Evolutionary conservation across 2,888 invertebrate species (phyloP).

Genomic region (Nasonia oneida): DNA sequence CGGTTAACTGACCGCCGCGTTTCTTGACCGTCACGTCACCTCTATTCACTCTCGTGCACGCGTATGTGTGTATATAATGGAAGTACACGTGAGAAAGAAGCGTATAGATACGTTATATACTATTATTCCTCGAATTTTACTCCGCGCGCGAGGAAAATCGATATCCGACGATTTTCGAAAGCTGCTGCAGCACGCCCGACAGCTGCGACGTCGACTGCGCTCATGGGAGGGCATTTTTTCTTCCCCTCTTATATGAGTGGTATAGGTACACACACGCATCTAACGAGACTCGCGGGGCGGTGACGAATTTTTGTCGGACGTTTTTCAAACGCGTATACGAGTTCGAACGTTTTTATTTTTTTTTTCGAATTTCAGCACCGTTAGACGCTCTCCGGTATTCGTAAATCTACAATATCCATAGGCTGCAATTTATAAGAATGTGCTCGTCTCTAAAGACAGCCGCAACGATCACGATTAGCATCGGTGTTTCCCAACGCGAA

Average conservation of each 20-base stretch:
- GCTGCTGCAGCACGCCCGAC: not conserved
- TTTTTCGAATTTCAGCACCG: not conserved
- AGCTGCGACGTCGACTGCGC: not conserved
- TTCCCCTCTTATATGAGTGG: not conserved
- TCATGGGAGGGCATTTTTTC: not conserved
- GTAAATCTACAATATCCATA: not conserved
- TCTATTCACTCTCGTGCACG: not conserved
- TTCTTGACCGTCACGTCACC: not conserved
- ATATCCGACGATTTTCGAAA: not conserved
- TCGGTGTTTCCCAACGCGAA: not conserved
- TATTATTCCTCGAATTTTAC: not conserved
- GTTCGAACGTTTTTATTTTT: not conserved
- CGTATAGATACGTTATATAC: not conserved
- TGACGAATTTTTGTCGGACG: not conserved
- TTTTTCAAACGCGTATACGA: not conserved
- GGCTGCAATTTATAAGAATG: not conserved
- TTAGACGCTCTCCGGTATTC: not conserved
- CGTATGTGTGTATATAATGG: not conserved
- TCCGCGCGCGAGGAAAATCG: not conserved
- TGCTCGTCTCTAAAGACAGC: not conserved
- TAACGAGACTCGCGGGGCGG: not conserved
- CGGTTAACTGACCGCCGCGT: constrained; percentile 3
- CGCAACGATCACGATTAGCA: not conserved
- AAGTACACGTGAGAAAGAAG: not conserved
- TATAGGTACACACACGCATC: not conserved